Conservation (phyloP, 2,113 vertebrate species). For the Pyxicephalus adspersus region DNA sequence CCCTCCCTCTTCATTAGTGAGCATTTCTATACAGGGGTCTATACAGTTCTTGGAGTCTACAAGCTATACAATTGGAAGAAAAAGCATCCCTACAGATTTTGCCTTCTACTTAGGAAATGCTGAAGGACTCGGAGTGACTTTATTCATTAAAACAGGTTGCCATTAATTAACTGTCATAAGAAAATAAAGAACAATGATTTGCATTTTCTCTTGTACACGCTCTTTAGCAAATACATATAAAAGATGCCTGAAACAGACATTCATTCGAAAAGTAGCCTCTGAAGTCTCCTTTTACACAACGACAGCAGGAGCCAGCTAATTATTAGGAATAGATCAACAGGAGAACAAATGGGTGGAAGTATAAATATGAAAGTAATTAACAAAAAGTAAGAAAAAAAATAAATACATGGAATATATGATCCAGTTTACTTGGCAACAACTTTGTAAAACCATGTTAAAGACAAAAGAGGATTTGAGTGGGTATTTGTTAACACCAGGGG, state of each 20-base stretch:
- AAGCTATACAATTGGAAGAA: conserved; percentile 76
- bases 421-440: conserved; percentile 69
- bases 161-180: conserved; percentile 90
- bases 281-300: conserved; percentile 63
- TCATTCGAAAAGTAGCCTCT: conserved; percentile 65
- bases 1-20: conserved; percentile 88
- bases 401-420: conserved; percentile 49
- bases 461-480: conserved; percentile 66
- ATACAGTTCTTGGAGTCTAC: conserved; percentile 73
- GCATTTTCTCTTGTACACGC: conserved; percentile 75
- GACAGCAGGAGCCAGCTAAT: conserved; percentile 73
- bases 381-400: conserved; percentile 68
- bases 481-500: conserved; percentile 65
- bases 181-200: conserved; percentile 87
- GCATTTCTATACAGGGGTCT: conserved; percentile 86
- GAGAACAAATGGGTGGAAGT: conserved; percentile 71
- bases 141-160: conserved; percentile 89
- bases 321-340: conserved; percentile 69
- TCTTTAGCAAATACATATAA: conserved; percentile 77
- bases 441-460: conserved; percentile 68
- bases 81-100: conserved; percentile 81
- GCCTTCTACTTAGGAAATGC: conserved; percentile 83
- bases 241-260: conserved; percentile 81
- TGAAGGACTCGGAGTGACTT: conserved; percentile 84
- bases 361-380: conserved; percentile 79